These are phyloP conservation scores for Lutjanus erythropterus DNA, from an alignment of 2,113 vertebrate genomes.

Conservation along the genomic window DNA sequence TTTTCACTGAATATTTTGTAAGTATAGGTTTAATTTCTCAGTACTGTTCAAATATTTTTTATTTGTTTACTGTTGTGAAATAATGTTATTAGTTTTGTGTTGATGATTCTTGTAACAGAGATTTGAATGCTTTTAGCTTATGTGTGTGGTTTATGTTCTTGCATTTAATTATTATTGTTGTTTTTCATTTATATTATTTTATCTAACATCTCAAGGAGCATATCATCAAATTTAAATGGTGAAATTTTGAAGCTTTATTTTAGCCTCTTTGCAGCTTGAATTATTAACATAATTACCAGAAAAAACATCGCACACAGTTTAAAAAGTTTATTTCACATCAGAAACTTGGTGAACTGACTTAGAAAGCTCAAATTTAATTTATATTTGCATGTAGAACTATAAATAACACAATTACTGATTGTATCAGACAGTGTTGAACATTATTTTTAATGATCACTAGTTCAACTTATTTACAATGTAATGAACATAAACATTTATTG, in stretches of 20 bases:
- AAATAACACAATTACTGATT: neutral
- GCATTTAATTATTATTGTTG: neutral
- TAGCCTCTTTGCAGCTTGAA: neutral
- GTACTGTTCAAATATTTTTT: neutral
- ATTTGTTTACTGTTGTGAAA: too few relatives aligned
- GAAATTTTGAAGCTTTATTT: neutral
- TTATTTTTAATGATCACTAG: neutral
- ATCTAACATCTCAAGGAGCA: neutral
- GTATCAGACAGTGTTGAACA: neutral
- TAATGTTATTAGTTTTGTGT: neutral
- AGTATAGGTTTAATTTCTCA: neutral
- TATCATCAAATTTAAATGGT: neutral
- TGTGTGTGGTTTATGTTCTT: neutral
- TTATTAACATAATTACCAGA: neutral
- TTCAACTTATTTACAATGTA: conserved; percentile 10
- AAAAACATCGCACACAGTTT: neutral
- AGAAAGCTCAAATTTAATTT: neutral
- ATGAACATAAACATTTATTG: neutral
- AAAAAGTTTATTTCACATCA: conserved; percentile 22
- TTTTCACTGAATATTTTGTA: neutral
- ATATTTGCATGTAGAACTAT: neutral
- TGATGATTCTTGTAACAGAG: neutral
- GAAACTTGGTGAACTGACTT: neutral
- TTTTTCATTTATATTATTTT: neutral
- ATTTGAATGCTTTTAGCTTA: neutral